Evolutionary conservation across 2,113 vertebrate genomes (phyloP).

Genomic region (Zosterops lateralis): DNA sequence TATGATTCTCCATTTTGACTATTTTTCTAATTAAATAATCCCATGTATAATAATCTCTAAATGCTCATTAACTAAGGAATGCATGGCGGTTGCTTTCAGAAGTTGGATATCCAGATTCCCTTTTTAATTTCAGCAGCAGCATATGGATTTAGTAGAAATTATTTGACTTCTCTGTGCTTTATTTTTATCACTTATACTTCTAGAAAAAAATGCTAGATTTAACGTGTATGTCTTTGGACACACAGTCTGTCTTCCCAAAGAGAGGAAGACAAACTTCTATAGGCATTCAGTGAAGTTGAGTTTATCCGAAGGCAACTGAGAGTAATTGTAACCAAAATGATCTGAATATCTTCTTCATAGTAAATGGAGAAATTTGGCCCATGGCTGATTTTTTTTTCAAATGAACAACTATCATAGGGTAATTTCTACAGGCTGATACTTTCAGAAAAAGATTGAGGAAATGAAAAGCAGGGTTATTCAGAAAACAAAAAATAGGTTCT

Average conservation of each 20-base stretch:
- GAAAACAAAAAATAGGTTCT: not conserved
- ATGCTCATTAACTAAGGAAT: not conserved
- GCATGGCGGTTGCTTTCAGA: not conserved
- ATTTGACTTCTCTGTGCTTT: not conserved
- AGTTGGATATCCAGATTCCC: not conserved
- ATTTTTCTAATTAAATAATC: not conserved
- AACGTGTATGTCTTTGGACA: not conserved
- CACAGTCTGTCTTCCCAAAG: not conserved
- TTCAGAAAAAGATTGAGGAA: not conserved
- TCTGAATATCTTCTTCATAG: not conserved
- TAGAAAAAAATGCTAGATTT: not conserved
- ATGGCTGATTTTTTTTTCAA: not conserved
- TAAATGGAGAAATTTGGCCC: not conserved
- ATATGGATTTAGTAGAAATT: not conserved
- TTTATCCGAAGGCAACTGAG: not conserved
- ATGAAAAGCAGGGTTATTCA: not conserved
- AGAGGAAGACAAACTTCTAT: not conserved
- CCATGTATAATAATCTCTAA: not conserved
- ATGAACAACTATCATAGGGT: not conserved
- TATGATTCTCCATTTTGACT: not conserved
- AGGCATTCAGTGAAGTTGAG: not conserved
- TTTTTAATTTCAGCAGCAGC: not conserved
- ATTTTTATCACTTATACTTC: not conserved
- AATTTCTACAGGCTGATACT: not conserved
- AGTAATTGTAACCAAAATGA: not conserved